A percentile compares a stretch with the other conserved stretches of the same genome.
These are phyloP conservation scores for Coptodon rendalli DNA, from an alignment of 2,113 vertebrate species.

Conservation along the genomic window DNA sequence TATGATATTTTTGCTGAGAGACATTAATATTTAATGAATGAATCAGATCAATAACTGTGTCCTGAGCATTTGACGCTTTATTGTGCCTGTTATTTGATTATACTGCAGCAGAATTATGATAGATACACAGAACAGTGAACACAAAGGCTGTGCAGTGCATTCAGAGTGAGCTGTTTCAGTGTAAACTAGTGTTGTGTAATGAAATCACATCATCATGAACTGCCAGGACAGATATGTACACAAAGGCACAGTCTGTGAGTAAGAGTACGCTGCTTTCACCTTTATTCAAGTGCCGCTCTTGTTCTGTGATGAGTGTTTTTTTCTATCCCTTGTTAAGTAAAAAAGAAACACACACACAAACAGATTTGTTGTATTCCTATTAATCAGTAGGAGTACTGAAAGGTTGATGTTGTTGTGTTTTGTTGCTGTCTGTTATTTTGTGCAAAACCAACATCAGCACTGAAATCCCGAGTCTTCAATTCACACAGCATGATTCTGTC, in stretches of 20 bases:
- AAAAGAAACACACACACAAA: background rate
- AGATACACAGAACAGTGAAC: background rate
- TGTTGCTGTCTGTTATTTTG: background rate
- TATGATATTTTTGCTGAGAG: conserved; percentile 20
- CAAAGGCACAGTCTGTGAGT: background rate
- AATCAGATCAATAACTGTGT: conserved; percentile 38
- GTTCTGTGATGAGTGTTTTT: background rate
- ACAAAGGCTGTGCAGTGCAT: background rate
- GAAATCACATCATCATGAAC: background rate
- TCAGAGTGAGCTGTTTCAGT: background rate
- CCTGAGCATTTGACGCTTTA: conserved; percentile 14
- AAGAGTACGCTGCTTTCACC: background rate
- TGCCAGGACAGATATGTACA: background rate
- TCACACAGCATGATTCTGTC: background rate
- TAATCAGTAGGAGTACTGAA: background rate
- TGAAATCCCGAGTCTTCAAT: background rate
- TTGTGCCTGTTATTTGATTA: conserved; percentile 36
- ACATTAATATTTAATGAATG: conserved; percentile 49
- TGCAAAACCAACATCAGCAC: background rate
- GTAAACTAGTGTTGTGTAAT: background rate
- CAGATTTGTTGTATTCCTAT: background rate
- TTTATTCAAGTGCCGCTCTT: background rate
- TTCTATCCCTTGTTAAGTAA: background rate
- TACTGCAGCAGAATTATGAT: conserved; percentile 11
- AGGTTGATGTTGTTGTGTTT: background rate